Evolutionary conservation across 2,797 vertebrate species (phyloP).

Genomic region (Danio aesculapii): DNA sequence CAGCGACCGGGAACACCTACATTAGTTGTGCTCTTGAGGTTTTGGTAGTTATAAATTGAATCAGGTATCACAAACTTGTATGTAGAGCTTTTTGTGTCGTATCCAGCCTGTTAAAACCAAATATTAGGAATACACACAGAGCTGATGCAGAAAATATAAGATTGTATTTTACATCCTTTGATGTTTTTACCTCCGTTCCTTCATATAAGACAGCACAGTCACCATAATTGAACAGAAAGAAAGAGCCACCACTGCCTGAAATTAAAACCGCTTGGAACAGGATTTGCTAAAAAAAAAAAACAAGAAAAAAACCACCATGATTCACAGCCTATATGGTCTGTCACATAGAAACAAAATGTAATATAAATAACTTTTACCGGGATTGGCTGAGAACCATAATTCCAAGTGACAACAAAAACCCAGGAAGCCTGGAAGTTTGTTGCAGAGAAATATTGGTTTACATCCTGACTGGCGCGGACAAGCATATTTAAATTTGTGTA

Average conservation of each 20-base stretch:
- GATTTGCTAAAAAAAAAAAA: neutral
- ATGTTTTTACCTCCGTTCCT: neutral
- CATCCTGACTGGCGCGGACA: neutral
- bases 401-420: conserved; percentile 22
- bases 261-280: conserved; percentile 7
- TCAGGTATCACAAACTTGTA: conserved; percentile 8
- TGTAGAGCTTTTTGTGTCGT: neutral
- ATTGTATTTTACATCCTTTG: neutral
- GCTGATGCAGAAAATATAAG: neutral
- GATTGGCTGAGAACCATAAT: neutral
- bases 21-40: conserved; percentile 18
- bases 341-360: no score
- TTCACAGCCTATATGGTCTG: neutral
- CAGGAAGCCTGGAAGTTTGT: neutral
- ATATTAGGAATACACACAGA: neutral
- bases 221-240: conserved; percentile 29
- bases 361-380: neutral
- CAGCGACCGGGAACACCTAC: conserved; percentile 14
- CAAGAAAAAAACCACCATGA: neutral
- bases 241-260: neutral
- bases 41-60: neutral
- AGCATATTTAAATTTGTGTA: neutral
- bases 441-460: neutral
- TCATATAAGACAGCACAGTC: neutral
- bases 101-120: conserved; percentile 31